These are phyloP conservation scores for Serinus canaria DNA, from an alignment of 2,113 vertebrate genomes.

Conservation along the genomic window DNA sequence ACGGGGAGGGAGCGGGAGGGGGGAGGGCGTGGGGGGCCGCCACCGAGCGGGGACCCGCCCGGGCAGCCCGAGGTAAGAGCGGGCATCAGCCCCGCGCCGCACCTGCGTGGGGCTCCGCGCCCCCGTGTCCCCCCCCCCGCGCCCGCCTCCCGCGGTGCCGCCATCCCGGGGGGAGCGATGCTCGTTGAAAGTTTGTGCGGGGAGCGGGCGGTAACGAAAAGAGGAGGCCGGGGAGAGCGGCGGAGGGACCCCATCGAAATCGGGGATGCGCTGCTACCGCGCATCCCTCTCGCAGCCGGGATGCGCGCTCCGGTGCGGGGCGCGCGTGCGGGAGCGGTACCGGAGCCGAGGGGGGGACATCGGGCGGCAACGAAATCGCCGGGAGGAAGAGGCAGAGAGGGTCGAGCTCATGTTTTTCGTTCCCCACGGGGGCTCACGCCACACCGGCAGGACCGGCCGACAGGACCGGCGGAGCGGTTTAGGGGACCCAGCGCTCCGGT, in stretches of 20 bases:
- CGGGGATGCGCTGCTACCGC: background rate
- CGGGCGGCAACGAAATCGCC: conserved; percentile 24
- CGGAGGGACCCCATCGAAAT: background rate
- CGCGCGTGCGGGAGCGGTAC: background rate
- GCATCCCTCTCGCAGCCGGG: background rate
- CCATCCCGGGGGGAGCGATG: background rate
- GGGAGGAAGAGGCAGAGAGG: background rate
- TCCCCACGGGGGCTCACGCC: background rate
- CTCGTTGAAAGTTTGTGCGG: conserved; percentile 4
- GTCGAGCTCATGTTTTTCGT: background rate
- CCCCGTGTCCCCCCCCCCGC: background rate
- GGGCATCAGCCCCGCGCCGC: background rate
- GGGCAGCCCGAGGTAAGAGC: conserved; percentile 5
- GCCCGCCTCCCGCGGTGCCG: background rate
- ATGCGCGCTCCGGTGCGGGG: background rate
- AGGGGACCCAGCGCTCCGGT: background rate
- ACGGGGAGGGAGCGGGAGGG: background rate
- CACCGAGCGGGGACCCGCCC: conserved; percentile 65
- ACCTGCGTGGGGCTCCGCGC: background rate
- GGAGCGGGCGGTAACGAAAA: background rate
- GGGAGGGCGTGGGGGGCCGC: background rate
- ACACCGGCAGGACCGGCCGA: background rate
- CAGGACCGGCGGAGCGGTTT: background rate
- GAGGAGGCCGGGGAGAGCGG: background rate
- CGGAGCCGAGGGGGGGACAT: background rate